phyloP scores from a whole-genome alignment of 2,113 vertebrate genomes.

The Nansenia antarctica region DNA sequence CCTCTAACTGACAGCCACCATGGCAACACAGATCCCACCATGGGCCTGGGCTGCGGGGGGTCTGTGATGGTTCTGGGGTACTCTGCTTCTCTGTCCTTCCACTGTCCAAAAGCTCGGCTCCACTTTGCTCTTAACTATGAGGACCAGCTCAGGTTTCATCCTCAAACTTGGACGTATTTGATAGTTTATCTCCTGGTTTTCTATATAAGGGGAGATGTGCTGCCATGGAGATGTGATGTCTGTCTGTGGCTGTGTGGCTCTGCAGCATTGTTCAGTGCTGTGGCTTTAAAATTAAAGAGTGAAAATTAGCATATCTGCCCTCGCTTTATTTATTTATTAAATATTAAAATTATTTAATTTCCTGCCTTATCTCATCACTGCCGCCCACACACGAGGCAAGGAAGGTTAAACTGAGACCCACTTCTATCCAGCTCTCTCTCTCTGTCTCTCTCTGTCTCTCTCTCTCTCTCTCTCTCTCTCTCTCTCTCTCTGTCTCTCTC shows the following conservation, averaged over 20 bases:
- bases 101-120: neutral
- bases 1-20: no score
- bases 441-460: neutral
- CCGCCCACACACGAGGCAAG: conserved; percentile 26
- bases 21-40: no score
- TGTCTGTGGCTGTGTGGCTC: conserved; percentile 3
- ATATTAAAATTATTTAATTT: conserved; percentile 20
- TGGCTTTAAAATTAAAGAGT: conserved; percentile 29
- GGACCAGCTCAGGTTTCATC: neutral
- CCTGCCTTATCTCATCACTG: conserved; percentile 26
- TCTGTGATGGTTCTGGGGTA: neutral
- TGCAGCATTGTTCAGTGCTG: conserved; percentile 17
- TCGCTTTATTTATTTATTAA: conserved; percentile 9
- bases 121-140: neutral
- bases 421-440: neutral
- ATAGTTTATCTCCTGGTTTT: neutral
- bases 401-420: conserved; percentile 29
- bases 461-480: neutral
- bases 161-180: neutral
- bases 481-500: neutral
- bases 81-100: neutral
- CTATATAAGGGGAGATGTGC: neutral
- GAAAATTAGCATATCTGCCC: conserved; percentile 39
- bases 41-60: no score
- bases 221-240: neutral